Evolutionary conservation across 2,888 invertebrate genomes (phyloP).

Genomic region (Morpho deidamia): DNA sequence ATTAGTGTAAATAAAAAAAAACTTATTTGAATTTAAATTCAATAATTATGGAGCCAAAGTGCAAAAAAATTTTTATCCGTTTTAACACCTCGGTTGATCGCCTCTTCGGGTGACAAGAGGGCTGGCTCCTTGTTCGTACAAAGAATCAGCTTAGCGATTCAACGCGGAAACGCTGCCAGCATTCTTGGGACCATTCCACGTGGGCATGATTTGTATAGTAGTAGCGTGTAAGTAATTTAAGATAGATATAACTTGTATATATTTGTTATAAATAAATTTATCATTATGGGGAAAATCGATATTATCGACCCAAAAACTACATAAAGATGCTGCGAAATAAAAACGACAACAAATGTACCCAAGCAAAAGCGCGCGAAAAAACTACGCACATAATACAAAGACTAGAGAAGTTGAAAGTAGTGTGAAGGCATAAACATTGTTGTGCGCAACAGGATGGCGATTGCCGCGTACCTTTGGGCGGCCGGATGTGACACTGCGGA

Average conservation of each 20-base stretch:
- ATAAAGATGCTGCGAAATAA: conserved; percentile 4
- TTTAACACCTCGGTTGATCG: no score
- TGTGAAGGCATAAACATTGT: conserved; percentile 51
- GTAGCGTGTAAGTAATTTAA: no score
- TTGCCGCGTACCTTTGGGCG: conserved; percentile 55
- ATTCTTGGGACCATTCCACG: no score
- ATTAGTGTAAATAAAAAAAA: no score
- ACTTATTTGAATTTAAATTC: neutral
- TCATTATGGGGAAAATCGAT: neutral
- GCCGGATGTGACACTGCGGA: conserved; percentile 45
- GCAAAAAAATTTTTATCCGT: no score
- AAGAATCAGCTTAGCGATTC: no score
- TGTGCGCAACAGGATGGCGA: conserved; percentile 71
- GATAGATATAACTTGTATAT: no score
- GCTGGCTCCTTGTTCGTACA: no score
- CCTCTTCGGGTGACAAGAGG: no score
- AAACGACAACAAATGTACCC: conserved; percentile 10
- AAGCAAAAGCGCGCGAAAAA: conserved; percentile 31
- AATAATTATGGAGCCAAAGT: no score
- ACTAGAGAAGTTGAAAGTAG: conserved; percentile 27
- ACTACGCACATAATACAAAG: conserved; percentile 27
- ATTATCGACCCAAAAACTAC: neutral
- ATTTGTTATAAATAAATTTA: neutral
- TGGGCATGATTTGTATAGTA: no score
- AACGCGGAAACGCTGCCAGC: no score